Evolutionary conservation across 2,888 invertebrate genomes (phyloP).

Genomic region (Sinohyriopsis cumingii): DNA sequence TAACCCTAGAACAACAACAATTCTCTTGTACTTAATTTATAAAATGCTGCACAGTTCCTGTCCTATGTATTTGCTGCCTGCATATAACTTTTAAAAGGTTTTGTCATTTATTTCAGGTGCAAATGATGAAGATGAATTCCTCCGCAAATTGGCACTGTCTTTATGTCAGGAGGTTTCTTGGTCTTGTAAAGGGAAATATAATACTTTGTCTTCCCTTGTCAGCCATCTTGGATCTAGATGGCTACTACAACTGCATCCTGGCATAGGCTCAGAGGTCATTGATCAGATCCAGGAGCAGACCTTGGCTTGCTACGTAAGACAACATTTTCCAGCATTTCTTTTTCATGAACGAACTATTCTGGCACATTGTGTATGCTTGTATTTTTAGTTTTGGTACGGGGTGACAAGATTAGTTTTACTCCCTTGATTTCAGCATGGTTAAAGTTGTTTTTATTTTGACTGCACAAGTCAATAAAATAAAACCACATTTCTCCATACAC

Average conservation of each 20-base stretch:
- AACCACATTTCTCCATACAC: no score
- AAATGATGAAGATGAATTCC: conserved; percentile 40
- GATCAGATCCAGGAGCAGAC: conserved; percentile 69
- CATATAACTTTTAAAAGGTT: not conserved
- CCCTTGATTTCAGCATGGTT: no score
- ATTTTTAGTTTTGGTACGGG: no score
- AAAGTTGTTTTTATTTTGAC: no score
- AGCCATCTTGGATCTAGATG: conserved; percentile 72
- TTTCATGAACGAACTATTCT: no score
- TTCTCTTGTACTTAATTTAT: no score
- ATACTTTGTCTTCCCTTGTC: conserved; percentile 61
- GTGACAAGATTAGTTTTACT: no score
- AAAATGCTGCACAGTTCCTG: no score
- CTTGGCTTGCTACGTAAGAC: conserved; percentile 72
- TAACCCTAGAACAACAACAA: no score
- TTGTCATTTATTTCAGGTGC: conserved; percentile 1
- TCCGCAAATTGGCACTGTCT: conserved; percentile 43
- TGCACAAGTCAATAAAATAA: no score
- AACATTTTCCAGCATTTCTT: not conserved
- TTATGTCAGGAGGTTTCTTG: conserved; percentile 61
- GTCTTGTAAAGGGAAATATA: conserved; percentile 68
- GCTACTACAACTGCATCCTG: conserved; percentile 68
- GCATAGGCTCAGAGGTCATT: conserved; percentile 70
- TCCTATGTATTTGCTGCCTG: not conserved
- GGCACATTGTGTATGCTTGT: no score